Evolutionary conservation across 2,888 invertebrate genomes (phyloP).

Genomic region (Yponomeuta cagnagella): DNA sequence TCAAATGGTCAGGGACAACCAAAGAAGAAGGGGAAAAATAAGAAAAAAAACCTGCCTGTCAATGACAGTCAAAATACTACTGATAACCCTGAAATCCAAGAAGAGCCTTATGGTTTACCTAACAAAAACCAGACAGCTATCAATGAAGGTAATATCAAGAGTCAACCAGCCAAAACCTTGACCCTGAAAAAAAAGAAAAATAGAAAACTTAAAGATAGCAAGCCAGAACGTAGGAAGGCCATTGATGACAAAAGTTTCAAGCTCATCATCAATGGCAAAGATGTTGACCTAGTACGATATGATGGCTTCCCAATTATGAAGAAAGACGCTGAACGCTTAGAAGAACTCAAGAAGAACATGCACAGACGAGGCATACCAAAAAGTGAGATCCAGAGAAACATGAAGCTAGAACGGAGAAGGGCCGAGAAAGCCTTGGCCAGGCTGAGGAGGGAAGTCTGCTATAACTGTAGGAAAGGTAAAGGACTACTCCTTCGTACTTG

Average conservation of each 20-base stretch:
- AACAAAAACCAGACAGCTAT: neutral
- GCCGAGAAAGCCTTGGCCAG: conserved; percentile 83
- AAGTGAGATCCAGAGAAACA: conserved; percentile 78
- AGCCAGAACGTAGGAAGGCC: conserved; percentile 61
- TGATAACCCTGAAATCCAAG: neutral
- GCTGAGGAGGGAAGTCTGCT: conserved; percentile 83
- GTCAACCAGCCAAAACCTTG: neutral
- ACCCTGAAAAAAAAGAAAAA: conserved; percentile 18
- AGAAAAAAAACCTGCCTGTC: conserved; percentile 31
- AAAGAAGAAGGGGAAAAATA: conserved; percentile 23
- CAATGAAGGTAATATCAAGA: conserved; percentile 16
- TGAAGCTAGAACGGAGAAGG: conserved; percentile 81
- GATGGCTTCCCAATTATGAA: conserved; percentile 84
- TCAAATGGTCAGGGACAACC: conserved; percentile 16
- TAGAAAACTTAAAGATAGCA: conserved; percentile 38
- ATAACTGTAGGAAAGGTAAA: conserved; percentile 79
- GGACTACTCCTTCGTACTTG: no score
- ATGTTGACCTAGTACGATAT: conserved; percentile 76
- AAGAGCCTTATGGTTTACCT: neutral
- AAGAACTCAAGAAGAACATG: conserved; percentile 78
- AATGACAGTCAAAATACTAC: neutral
- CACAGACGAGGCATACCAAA: conserved; percentile 80
- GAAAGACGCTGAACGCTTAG: conserved; percentile 80
- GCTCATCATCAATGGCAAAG: conserved; percentile 78
- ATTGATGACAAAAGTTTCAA: conserved; percentile 60